Base-by-base conservation (phyloP, 2,797 vertebrate genomes). In the Amniataba percoides region DNA sequence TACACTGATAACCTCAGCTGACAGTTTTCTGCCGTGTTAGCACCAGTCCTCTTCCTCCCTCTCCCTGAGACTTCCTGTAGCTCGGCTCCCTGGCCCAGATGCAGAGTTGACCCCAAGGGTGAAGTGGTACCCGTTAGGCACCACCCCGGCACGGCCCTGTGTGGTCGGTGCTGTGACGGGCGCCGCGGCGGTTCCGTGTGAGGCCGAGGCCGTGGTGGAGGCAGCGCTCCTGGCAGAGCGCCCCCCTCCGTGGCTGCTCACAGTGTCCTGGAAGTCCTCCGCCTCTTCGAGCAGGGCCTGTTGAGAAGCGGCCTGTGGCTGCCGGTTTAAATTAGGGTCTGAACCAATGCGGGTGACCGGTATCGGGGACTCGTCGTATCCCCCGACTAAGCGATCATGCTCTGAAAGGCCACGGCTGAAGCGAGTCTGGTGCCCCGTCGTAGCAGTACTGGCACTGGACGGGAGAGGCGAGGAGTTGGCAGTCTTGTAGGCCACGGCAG, bases 71-170 rank as follows among this genome's bases (percentile, higher is more conserved):
- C 96, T 96, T 70, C 96, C 95, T n/a, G 95, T 91, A 72, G 95
- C 92, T 88, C 96, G 92, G 74, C 92, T 62, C 58, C 93, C 91
- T 3, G 93, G 79, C 11, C 94, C 94, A 0, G 96, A 87, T 0
- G 94, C 93, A 0, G 96, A 56, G 89, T 93, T 95, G 82, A 97
- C 94, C 34, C 97, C 97, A 80, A 99, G 91, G 40, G 96, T 96
- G 90, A 97, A 99, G 83, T 99, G 98, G 92, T 96, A 99, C 18
- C 98, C 98, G 0, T 99, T 99, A 49, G 97, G 97, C 78, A 99
- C 96, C 91, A 60, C 97, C 91, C 2, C 96, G 77, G 94, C 95
- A 36, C 96, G 94, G 71, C 95, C 96, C 84, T 97, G 97, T 27
- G 95, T 92, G 72, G 58, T 70, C 91, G 97, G 91, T 21, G 95